Evolutionary conservation across 2,113 vertebrate genomes (phyloP).

Genomic region (Dicentrarchus labrax): DNA sequence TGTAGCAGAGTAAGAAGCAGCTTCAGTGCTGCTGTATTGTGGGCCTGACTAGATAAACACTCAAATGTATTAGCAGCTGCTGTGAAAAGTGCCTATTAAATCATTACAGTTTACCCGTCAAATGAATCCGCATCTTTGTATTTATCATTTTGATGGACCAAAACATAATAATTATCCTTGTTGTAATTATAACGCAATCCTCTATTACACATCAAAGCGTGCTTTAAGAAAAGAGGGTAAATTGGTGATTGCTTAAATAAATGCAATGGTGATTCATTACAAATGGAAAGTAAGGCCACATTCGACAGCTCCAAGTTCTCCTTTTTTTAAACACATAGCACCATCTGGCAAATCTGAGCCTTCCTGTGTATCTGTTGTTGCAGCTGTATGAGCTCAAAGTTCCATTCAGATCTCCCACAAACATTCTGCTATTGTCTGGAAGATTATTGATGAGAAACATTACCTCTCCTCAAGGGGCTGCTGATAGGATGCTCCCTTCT

Average conservation of each 20-base stretch:
- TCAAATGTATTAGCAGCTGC: neutral
- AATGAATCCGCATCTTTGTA: neutral
- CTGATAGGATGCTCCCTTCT: neutral
- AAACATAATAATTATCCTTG: neutral
- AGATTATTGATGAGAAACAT: constrained; percentile 16
- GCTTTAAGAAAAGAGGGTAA: neutral
- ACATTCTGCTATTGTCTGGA: constrained; percentile 9
- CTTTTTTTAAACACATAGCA: neutral
- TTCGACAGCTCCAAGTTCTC: neutral
- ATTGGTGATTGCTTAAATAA: neutral
- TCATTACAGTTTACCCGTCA: neutral
- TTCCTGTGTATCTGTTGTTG: constrained; percentile 21
- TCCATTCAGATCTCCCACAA: neutral
- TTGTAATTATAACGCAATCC: neutral
- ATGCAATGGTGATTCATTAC: neutral
- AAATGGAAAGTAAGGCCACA: neutral
- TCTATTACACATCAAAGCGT: neutral
- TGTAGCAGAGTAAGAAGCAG: neutral
- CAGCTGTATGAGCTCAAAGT: neutral
- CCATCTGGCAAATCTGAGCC: neutral
- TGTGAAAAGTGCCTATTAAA: neutral
- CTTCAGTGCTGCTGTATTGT: neutral
- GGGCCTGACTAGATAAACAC: neutral
- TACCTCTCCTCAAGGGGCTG: neutral
- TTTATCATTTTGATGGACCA: neutral